phyloP scores from a whole-genome alignment of 2,888 invertebrate genomes.

The Ormyrus rosae region DNA sequence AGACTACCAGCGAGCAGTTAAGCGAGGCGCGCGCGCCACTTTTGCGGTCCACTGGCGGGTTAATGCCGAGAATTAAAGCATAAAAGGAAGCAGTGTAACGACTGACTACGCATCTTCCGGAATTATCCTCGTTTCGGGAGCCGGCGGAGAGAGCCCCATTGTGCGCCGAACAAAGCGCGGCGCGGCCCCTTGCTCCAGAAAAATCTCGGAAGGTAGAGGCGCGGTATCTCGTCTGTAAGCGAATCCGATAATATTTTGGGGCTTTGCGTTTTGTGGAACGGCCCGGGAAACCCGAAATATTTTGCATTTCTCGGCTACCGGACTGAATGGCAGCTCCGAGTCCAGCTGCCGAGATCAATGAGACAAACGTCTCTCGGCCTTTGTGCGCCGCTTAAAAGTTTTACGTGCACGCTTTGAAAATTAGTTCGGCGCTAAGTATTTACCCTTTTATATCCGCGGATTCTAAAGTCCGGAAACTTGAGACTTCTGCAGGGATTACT shows the following conservation, averaged over 20 bases:
- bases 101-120: conserved; percentile 38
- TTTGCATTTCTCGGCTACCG: conserved; percentile 20
- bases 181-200: neutral
- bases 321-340: neutral
- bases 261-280: neutral
- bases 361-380: conserved; percentile 5
- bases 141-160: neutral
- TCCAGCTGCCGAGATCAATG: conserved; percentile 37
- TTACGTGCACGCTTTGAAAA: conserved; percentile 10
- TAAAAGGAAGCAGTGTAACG: conserved; percentile 44
- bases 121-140: conserved; percentile 29
- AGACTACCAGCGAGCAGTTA: neutral
- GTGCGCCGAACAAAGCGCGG: conserved; percentile 13
- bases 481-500: neutral
- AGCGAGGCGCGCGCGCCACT: conserved; percentile 26
- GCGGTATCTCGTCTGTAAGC: conserved; percentile 36
- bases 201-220: neutral
- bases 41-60: conserved; percentile 35
- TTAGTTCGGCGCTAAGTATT: conserved; percentile 32
- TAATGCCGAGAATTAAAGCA: conserved; percentile 35
- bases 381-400: conserved; percentile 24
- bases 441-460: conserved; percentile 1
- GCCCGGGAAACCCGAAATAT: conserved; percentile 32
- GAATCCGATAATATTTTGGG: conserved; percentile 61
- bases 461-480: neutral